These are phyloP conservation scores for Drosophila lacertosa DNA, from an alignment of 1,140 invertebrate genomes.

Conservation along the genomic window DNA sequence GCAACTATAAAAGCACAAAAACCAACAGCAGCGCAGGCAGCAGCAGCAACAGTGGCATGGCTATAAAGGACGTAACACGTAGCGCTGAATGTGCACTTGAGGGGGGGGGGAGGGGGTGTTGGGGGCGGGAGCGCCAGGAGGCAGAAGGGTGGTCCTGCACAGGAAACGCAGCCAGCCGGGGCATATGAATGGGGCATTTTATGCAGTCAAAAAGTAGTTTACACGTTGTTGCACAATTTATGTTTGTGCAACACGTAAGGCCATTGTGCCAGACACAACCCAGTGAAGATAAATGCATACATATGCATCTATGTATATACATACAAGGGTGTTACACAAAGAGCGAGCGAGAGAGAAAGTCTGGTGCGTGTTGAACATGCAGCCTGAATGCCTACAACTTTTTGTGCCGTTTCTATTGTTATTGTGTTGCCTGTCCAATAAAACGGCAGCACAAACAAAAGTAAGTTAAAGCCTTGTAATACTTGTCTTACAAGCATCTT, in stretches of 20 bases:
- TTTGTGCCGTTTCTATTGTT: slow-evolving; percentile 14
- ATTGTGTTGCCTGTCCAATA: slow-evolving; percentile 4
- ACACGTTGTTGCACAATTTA: slow-evolving; percentile 84
- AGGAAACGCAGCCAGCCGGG: slow-evolving; percentile 51
- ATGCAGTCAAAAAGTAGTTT: slow-evolving; percentile 83
- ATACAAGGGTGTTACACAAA: neutral
- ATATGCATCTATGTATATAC: neutral
- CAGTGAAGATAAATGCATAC: slow-evolving; percentile 26
- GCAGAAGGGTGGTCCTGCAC: slow-evolving; percentile 1
- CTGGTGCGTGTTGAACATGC: slow-evolving; percentile 14
- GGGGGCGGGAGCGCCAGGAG: neutral
- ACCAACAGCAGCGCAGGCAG: slow-evolving; percentile 14
- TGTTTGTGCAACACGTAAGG: slow-evolving; percentile 83
- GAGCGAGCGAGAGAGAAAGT: neutral
- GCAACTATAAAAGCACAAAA: slow-evolving; percentile 42
- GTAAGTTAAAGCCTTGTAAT: slow-evolving; percentile 11
- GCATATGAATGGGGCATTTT: slow-evolving; percentile 68
- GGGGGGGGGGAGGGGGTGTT: neutral
- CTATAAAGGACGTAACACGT: slow-evolving; percentile 72
- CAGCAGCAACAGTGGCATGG: slow-evolving; percentile 52
- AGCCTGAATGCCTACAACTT: slow-evolving; percentile 13
- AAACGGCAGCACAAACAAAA: slow-evolving; percentile 37
- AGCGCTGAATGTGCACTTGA: slow-evolving; percentile 66
- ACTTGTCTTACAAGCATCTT: slow-evolving; percentile 9
- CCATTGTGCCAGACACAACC: slow-evolving; percentile 61